Evolutionary conservation across 1,140 invertebrate species (phyloP).

Genomic region (Papilio dardanus): DNA sequence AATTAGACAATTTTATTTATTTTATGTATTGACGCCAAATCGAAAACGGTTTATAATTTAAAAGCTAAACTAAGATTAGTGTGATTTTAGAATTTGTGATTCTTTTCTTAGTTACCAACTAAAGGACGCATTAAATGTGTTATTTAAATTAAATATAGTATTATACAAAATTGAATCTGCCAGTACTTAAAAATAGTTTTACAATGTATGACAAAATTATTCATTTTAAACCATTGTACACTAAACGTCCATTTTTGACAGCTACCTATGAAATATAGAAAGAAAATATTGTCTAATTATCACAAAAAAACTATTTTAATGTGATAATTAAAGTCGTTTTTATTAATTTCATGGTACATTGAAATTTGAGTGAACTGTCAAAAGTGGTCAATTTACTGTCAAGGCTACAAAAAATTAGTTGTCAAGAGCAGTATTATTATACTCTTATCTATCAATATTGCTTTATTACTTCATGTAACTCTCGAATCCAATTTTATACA

Average conservation of each 20-base stretch:
- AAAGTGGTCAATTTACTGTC: neutral
- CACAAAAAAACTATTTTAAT: neutral
- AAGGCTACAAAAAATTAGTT: neutral
- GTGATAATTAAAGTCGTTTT: neutral
- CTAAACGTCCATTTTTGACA: neutral
- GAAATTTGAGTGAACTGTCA: neutral
- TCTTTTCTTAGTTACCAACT: conserved; percentile 9
- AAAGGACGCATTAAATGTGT: conserved; percentile 2
- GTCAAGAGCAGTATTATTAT: neutral
- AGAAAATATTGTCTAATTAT: neutral
- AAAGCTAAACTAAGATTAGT: conserved; percentile 4
- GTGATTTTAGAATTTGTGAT: conserved; percentile 3
- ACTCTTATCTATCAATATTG: neutral
- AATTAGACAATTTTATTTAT: conserved; percentile 30
- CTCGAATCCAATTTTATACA: conserved; percentile 7
- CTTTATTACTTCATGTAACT: neutral
- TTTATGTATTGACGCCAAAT: neutral
- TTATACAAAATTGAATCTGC: neutral
- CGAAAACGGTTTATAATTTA: neutral
- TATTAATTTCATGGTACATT: neutral
- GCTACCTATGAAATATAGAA: neutral
- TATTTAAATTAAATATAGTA: neutral
- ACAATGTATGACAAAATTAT: neutral
- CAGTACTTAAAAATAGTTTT: neutral
- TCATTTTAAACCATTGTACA: neutral